Evolutionary conservation across 2,797 vertebrate species (phyloP), one percentile per base, ranked within the genome.

Genomic region (Tarsius wallacei): DNA sequence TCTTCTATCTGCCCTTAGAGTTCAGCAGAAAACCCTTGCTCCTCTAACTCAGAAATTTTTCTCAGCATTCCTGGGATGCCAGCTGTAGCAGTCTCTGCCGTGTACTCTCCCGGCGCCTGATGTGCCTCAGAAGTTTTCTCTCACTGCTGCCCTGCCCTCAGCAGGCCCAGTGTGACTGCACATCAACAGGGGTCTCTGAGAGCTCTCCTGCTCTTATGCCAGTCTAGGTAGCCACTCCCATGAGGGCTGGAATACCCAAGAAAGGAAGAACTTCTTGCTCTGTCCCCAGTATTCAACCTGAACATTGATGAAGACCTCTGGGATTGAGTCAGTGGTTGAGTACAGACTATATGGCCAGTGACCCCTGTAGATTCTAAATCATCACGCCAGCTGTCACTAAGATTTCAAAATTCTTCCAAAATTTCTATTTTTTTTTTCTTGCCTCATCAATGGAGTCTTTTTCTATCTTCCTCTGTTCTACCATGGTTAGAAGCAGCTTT

Each of bases 1-100:
- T 73, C 26, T 33, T 59, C 19, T 47, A 19, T 36, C 64, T 66
- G 14, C 22, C 11, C n/a, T 28, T 31, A 83, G 28, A 76, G 28
- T 76, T 68, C 51, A 28, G 57, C 28, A 53, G n/a, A 57, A 42
- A 13, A 14, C 7, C 9, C 21, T 0, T 7, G 12, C 5, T 4
- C 66, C 26, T 59, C n/a, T 26, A 5, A 59, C 19, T 28, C 12
- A 36, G 15, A 21, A 5, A 24, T 16, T 57, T 36, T 61, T 70
- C 64, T 80, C 11, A 10, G 1, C 47, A 64, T 0, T 28, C 36
- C 36, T 36, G 42, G 19, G 13, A 42, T 24, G 33, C 24, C 8
- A 21, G 24, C 14, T 10, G 19, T 17, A n/a, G 57, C 8, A 28
- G 2, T 51, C 17, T 74, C 49, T 59, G 22, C 42, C 36, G 24